Percentiles rank a stretch among this genome's conserved stretches.
Evolutionary conservation across 1,140 invertebrate species (phyloP).

Genomic region (Panulirus ornatus): DNA sequence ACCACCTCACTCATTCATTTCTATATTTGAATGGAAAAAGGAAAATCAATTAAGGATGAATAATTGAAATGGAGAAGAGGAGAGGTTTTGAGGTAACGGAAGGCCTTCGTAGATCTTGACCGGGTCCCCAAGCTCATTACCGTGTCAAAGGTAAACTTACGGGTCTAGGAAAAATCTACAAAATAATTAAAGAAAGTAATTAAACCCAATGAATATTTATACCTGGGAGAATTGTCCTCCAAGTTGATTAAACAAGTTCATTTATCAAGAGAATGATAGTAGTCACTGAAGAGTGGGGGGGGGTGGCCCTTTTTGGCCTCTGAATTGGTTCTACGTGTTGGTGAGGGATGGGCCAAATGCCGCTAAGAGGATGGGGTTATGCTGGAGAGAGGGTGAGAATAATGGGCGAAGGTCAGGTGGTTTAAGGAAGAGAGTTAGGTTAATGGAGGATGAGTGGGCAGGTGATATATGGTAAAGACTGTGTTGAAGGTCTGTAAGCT

Average conservation of each 20-base stretch:
- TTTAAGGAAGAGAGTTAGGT: too few relatives aligned
- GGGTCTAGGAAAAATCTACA: background rate
- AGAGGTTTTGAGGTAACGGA: too few relatives aligned
- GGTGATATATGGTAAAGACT: too few relatives aligned
- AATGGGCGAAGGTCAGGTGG: background rate
- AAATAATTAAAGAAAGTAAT: constrained; percentile 65
- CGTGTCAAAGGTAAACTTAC: constrained; percentile 1
- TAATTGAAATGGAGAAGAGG: too few relatives aligned
- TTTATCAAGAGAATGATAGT: background rate
- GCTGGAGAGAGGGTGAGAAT: background rate
- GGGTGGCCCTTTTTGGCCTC: too few relatives aligned
- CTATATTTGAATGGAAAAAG: too few relatives aligned
- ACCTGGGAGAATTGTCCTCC: constrained; percentile 40
- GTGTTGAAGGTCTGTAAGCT: too few relatives aligned
- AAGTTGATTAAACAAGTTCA: constrained; percentile 43
- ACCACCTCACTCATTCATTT: too few relatives aligned
- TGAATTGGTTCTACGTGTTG: background rate
- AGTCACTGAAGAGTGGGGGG: background rate
- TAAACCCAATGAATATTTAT: constrained; percentile 69
- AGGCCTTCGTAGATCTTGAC: too few relatives aligned
- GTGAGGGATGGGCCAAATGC: background rate
- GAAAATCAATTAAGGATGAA: too few relatives aligned
- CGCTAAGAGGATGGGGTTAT: background rate
- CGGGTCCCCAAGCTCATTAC: constrained; percentile 8
- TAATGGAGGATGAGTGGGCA: too few relatives aligned